phyloP scores from a whole-genome alignment of 2,113 vertebrate genomes.

The Atlantisia rogersi region DNA sequence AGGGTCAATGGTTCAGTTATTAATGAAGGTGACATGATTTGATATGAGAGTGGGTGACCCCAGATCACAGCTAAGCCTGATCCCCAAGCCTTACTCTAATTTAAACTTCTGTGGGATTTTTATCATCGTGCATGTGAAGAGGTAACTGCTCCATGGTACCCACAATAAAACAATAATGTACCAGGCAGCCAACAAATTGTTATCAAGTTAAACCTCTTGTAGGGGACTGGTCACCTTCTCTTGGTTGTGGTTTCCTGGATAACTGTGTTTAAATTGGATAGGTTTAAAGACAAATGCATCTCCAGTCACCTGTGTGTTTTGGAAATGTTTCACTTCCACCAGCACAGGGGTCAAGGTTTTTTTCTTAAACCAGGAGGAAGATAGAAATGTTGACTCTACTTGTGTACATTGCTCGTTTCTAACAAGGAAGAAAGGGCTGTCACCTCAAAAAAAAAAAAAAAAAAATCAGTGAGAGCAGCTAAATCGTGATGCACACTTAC shows the following conservation, averaged over 20 bases:
- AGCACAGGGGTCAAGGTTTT: neutral
- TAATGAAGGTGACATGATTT: conserved; percentile 14
- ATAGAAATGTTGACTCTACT: conserved; percentile 27
- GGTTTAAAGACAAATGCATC: neutral
- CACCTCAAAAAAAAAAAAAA: neutral
- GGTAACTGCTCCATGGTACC: neutral
- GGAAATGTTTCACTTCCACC: conserved; percentile 8
- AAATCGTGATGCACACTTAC: neutral
- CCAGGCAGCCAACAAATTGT: neutral
- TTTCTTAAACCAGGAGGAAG: neutral
- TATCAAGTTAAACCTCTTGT: neutral
- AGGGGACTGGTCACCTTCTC: neutral
- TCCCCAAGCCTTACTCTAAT: neutral
- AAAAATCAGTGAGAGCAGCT: neutral
- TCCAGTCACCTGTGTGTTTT: conserved; percentile 19
- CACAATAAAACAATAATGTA: neutral
- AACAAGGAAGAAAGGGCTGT: neutral
- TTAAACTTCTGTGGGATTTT: neutral
- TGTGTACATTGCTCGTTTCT: neutral
- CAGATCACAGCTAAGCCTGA: neutral
- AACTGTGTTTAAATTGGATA: conserved; percentile 5
- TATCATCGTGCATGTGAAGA: neutral
- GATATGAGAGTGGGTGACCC: neutral
- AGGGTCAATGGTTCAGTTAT: neutral
- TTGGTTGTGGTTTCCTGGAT: conserved; percentile 7